Conservation (phyloP, 2,113 vertebrate genomes). For the Peucedramus taeniatus region DNA sequence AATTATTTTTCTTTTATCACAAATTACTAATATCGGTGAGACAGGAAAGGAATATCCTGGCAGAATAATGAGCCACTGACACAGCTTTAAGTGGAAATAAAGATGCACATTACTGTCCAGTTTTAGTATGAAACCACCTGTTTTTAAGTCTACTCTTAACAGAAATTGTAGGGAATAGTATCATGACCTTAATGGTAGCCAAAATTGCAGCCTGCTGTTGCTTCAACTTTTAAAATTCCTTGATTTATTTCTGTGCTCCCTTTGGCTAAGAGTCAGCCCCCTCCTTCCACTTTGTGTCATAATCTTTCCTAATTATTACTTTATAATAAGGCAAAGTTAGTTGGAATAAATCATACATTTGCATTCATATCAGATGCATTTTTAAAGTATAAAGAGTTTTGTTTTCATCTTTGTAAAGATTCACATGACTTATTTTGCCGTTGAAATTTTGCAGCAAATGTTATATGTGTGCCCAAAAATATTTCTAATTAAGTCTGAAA, state of each 20-base stretch:
- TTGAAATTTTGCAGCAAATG: background rate
- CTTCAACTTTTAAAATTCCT: background rate
- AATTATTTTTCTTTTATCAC: background rate
- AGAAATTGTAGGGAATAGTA: background rate
- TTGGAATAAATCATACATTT: background rate
- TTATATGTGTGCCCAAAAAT: background rate
- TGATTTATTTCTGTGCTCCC: background rate
- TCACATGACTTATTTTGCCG: rapidly evolving
- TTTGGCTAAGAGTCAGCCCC: background rate
- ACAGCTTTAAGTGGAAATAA: slow-evolving; percentile 18
- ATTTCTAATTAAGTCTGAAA: background rate
- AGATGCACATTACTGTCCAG: background rate
- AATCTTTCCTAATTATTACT: background rate
- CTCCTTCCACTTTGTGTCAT: background rate
- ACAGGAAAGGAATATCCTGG: background rate
- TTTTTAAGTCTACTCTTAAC: background rate
- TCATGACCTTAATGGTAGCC: background rate
- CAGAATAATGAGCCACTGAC: background rate
- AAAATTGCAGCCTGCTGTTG: background rate
- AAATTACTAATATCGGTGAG: background rate
- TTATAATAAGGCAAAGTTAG: background rate
- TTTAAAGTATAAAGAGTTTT: background rate
- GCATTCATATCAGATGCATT: background rate
- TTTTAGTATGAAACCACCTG: background rate
- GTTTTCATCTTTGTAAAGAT: background rate